Base-by-base conservation (phyloP, 2,888 invertebrate genomes). In the Drosophila nigritarsus region DNA sequence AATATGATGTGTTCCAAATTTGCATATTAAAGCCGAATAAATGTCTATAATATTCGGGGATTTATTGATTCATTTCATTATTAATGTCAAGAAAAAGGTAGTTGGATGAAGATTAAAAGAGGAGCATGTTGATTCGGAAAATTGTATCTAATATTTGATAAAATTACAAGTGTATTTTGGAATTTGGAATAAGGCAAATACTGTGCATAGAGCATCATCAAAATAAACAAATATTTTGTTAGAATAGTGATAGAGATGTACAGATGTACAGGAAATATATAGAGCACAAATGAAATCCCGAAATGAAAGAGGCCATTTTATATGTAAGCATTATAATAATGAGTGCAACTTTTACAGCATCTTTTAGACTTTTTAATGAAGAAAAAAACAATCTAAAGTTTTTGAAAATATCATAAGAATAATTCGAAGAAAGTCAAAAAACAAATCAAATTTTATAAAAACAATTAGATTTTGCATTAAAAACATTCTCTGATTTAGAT, bases 221-320 rank as follows among this genome's bases (percentile, higher is more conserved):
- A 48, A 48, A 4, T 27, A 18, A 24, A 27, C 9, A 7, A 27
- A 27, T 48, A 27, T 8, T 48, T 20, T 20, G 20, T 45, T 30
- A 30, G 30, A 30, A 30, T 30, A 8, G 8, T 8, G 8, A 30
- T 30, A 30, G 30, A 8, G 30, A 30, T 42, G 8, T 18, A 20
- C 13, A 42, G 20, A 1, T 7, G 13, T 20, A n/a, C n/a, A n/a
- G 42, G 11, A 13, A 6, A 40, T 1, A 5, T 1, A 20, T 5
- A 20, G 20, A 18, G 2, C 15, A 45, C 15, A 24, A 24, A 15
- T 3, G 2, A 42, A 20, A 20, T 5, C 2, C 40, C 11, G 8
- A n/a, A 40, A 9, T 4, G 0, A 9, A n/a, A 9, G 9, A n/a
- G 3, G 9, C 0, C 0, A n/a, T n/a, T 9, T n/a, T 40, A n/a